phyloP scores from a whole-genome alignment of 2,797 vertebrate genomes.

The Anabacerthia variegaticeps region DNA sequence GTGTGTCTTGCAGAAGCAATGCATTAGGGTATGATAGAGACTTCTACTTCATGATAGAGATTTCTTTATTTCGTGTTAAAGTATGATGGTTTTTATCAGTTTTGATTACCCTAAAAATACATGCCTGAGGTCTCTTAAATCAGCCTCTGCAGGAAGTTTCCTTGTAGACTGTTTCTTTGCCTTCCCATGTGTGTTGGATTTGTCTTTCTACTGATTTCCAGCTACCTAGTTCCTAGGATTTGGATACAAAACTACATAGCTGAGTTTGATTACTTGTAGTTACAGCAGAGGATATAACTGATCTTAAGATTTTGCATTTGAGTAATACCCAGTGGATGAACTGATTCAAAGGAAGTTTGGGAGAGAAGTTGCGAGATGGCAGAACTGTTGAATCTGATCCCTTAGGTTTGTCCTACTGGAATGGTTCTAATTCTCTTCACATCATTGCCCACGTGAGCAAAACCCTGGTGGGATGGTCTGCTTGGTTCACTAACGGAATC shows the following conservation, averaged over 20 bases:
- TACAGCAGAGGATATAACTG: neutral
- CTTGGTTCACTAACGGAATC: neutral
- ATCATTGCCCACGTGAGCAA: neutral
- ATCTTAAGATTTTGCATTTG: neutral
- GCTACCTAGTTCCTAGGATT: neutral
- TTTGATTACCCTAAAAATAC: neutral
- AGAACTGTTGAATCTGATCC: neutral
- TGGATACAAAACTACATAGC: neutral
- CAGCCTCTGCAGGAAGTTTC: neutral
- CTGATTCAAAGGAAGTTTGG: neutral
- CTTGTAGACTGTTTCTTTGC: neutral
- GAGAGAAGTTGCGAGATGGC: neutral
- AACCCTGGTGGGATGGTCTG: neutral
- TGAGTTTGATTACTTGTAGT: neutral
- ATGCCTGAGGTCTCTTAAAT: neutral
- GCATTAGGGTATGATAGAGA: neutral
- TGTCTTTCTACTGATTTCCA: neutral
- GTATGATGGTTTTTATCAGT: neutral
- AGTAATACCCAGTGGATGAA: neutral
- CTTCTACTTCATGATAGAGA: neutral
- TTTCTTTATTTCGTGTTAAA: neutral
- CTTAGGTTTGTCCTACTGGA: neutral
- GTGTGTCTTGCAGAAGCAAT: neutral
- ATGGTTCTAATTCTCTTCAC: neutral
- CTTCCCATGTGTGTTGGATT: neutral